These are phyloP conservation scores for Parnassius apollo DNA, from an alignment of 2,888 invertebrate genomes.

Conservation along the genomic window DNA sequence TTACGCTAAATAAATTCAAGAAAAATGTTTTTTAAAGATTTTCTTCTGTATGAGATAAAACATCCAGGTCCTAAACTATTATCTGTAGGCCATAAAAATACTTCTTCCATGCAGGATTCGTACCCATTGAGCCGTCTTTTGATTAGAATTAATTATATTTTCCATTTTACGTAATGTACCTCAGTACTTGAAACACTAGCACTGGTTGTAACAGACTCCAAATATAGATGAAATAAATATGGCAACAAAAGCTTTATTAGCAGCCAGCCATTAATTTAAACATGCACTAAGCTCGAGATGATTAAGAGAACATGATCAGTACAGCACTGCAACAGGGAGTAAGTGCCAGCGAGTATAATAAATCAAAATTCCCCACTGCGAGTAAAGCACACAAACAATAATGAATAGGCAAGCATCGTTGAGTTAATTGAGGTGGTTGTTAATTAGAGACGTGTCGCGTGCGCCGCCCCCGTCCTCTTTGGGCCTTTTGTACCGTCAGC, in stretches of 20 bases:
- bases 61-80: too few species aligned
- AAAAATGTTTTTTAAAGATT: too few species aligned
- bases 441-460: slow-evolving; percentile 73
- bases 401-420: slow-evolving; percentile 39
- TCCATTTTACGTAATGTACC: too few species aligned
- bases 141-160: too few species aligned
- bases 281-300: slow-evolving; percentile 15
- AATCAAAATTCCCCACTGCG: slow-evolving; percentile 22
- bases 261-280: slow-evolving; percentile 16
- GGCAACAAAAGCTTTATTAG: slow-evolving; percentile 15
- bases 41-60: too few species aligned
- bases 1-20: too few species aligned
- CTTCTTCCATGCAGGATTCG: too few species aligned
- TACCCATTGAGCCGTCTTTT: too few species aligned
- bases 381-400: slow-evolving; percentile 32
- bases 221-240: neutral
- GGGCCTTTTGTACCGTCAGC: slow-evolving; percentile 39
- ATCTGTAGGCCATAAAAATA: too few species aligned
- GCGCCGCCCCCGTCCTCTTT: slow-evolving; percentile 55
- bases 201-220: neutral
- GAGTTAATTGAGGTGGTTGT: slow-evolving; percentile 63
- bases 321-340: slow-evolving; percentile 2
- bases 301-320: slow-evolving; percentile 24
- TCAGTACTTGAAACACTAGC: too few species aligned
- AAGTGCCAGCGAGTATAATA: neutral